phyloP scores from a whole-genome alignment of 2,888 invertebrate species.

The Limnephilus lunatus region DNA sequence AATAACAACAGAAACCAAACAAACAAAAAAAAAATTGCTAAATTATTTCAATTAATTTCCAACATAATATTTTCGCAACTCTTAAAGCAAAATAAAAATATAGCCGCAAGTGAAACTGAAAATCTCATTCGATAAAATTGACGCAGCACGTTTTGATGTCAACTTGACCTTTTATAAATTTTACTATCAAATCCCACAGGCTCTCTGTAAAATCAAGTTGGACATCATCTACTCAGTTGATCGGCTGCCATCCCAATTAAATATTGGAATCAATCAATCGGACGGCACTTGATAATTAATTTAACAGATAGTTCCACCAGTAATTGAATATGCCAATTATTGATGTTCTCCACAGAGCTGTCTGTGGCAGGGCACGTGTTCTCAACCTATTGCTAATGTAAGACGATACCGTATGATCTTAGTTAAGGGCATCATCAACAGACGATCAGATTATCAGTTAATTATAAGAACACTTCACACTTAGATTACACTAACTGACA shows the following conservation, averaged over 20 bases:
- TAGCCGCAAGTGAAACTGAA: neutral
- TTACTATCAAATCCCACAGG: neutral
- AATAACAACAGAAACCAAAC: neutral
- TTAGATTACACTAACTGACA: neutral
- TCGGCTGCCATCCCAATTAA: constrained; percentile 20
- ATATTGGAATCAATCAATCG: constrained; percentile 22
- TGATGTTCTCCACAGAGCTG: neutral
- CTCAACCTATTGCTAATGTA: neutral
- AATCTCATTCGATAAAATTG: neutral
- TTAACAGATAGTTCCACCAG: constrained; percentile 20
- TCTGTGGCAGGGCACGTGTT: neutral
- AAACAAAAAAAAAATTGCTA: neutral
- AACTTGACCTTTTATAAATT: neutral
- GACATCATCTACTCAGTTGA: constrained; percentile 14
- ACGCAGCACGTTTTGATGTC: neutral
- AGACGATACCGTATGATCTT: constrained; percentile 2
- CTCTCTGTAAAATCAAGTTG: neutral
- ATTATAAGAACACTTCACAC: neutral
- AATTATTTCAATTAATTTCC: too few relatives aligned
- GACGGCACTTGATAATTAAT: constrained; percentile 18
- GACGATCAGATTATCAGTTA: neutral
- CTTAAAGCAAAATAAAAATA: neutral
- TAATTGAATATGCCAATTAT: constrained; percentile 45
- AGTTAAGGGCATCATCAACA: neutral
- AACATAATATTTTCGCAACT: neutral